Conservation (phyloP, 2,113 vertebrate genomes). For the Motacilla alba region DNA sequence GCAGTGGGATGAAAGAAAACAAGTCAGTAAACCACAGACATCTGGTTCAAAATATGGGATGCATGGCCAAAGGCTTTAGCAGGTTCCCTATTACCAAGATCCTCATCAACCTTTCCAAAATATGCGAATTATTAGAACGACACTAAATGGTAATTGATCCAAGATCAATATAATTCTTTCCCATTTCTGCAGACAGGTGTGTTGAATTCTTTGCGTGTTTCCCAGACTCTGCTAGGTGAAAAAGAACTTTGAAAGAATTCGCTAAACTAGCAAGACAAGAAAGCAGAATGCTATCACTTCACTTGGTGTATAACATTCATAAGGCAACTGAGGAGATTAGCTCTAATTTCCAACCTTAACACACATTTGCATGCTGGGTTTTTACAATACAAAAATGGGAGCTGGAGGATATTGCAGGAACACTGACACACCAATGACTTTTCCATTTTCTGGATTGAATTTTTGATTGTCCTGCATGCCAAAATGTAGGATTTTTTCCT, state of each 20-base stretch:
- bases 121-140: neutral
- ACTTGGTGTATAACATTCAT: neutral
- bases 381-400: neutral
- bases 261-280: neutral
- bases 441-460: neutral
- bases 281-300: neutral
- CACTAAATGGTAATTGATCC: neutral
- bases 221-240: neutral
- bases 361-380: neutral
- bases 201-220: neutral
- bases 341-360: slow-evolving; percentile 14
- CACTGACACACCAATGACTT: neutral
- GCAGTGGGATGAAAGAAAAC: neutral
- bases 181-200: neutral
- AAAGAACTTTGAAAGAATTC: neutral
- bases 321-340: neutral
- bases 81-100: neutral
- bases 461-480: neutral
- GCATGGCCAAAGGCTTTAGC: neutral
- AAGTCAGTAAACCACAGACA: neutral
- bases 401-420: neutral
- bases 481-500: neutral
- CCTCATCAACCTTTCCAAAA: neutral
- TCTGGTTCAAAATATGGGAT: neutral
- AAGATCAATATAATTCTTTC: neutral